A percentile compares a stretch with the other conserved stretches of the same genome.
phyloP scores from a whole-genome alignment of 2,888 invertebrate species.

The Mythimna pallens region DNA sequence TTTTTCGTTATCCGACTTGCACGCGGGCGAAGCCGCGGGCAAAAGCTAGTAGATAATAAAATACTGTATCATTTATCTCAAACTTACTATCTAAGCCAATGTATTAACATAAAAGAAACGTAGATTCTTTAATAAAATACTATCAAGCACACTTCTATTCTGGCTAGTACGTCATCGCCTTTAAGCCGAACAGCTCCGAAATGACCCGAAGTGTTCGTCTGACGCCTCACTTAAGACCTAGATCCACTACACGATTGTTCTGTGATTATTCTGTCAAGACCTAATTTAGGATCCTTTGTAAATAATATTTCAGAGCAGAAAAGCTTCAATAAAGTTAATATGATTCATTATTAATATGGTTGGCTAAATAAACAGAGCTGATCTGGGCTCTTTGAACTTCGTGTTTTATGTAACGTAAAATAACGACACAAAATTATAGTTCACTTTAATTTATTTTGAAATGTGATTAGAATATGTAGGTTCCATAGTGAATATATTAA shows the following conservation, averaged over 20 bases:
- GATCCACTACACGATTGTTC: slow-evolving; percentile 16
- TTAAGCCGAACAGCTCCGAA: slow-evolving; percentile 11
- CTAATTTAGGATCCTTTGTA: slow-evolving; percentile 15
- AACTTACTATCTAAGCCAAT: not conserved
- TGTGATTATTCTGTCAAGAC: slow-evolving; percentile 22
- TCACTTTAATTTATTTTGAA: not conserved
- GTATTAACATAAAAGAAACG: not conserved
- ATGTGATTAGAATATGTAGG: too few relatives aligned
- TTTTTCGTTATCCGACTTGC: too few relatives aligned
- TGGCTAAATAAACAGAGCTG: not conserved
- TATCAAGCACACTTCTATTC: slow-evolving; percentile 13
- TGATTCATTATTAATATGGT: not conserved
- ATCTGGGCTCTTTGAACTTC: not conserved
- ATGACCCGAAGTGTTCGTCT: slow-evolving; percentile 27
- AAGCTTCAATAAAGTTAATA: not conserved
- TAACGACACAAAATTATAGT: not conserved
- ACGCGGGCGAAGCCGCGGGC: too few relatives aligned
- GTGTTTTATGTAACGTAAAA: not conserved
- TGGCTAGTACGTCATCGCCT: slow-evolving; percentile 8
- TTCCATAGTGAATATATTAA: too few relatives aligned
- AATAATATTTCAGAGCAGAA: slow-evolving; percentile 2
- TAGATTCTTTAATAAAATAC: not conserved
- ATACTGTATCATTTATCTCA: too few relatives aligned
- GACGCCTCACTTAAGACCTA: slow-evolving; percentile 24
- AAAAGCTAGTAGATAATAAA: too few relatives aligned